phyloP scores from a whole-genome alignment of 2,797 vertebrate genomes.

The Crocidura indochinensis region DNA sequence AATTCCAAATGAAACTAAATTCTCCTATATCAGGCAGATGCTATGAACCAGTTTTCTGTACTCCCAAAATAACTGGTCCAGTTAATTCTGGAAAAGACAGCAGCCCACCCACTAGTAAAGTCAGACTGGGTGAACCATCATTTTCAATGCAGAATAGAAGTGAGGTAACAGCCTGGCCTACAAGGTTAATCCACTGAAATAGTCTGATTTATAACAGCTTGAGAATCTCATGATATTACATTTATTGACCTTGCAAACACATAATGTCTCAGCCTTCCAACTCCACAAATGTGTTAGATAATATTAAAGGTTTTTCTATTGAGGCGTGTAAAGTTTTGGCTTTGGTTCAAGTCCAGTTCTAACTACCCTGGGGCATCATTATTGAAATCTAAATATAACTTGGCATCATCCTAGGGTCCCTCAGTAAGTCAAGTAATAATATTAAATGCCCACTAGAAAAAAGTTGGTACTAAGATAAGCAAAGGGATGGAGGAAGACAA shows the following conservation, averaged over 20 bases:
- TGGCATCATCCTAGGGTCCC: constrained; percentile 60
- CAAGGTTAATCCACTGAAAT: not conserved
- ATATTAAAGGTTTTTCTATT: constrained; percentile 70
- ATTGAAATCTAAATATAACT: constrained; percentile 65
- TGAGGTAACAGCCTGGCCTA: constrained; percentile 16
- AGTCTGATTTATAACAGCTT: constrained; percentile 66
- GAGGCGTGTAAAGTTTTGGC: constrained; percentile 61
- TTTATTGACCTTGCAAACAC: constrained; percentile 57
- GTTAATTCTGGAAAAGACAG: not conserved
- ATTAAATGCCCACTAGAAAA: constrained; percentile 41
- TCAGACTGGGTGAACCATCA: not conserved
- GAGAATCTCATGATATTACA: constrained; percentile 36
- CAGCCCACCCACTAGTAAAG: not conserved
- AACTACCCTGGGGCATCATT: constrained; percentile 56
- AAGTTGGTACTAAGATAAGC: not conserved
- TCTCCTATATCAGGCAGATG: constrained; percentile 46
- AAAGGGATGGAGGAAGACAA: not conserved
- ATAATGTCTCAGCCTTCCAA: constrained; percentile 48
- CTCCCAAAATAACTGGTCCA: constrained; percentile 15
- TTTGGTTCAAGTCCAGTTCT: constrained; percentile 64
- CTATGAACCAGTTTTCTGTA: constrained; percentile 25
- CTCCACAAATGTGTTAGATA: constrained; percentile 50
- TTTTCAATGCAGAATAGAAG: constrained; percentile 6
- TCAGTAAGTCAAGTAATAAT: constrained; percentile 65
- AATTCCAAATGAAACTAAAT: constrained; percentile 54